Percentiles rank a stretch among this genome's conserved stretches.
Conservation (phyloP, 2,888 invertebrate species). For the Andricus curvator region DNA sequence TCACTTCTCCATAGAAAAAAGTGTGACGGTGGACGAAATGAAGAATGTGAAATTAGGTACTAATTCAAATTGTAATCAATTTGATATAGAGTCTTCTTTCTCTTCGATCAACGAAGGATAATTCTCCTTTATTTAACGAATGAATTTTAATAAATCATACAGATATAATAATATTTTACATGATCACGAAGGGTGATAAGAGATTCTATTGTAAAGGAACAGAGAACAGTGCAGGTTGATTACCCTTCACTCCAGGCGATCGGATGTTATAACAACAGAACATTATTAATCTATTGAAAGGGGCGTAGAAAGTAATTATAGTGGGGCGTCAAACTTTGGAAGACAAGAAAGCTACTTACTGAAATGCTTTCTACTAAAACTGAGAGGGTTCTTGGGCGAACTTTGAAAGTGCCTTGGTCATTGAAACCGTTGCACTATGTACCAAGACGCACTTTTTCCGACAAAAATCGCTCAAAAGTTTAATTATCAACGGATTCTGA, state of each 20-base stretch:
- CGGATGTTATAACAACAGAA: neutral
- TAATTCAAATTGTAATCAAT: neutral
- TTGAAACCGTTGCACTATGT: neutral
- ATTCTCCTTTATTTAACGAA: neutral
- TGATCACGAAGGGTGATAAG: neutral
- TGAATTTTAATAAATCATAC: neutral
- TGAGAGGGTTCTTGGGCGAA: neutral
- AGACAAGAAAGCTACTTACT: slow-evolving; percentile 12
- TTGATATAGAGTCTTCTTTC: neutral
- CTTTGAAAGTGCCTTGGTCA: neutral
- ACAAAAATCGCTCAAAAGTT: no score
- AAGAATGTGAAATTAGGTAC: neutral
- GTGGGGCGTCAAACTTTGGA: neutral
- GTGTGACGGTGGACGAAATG: no score
- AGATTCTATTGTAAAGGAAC: neutral
- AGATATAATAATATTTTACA: neutral
- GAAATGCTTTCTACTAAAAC: neutral
- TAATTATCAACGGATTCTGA: no score
- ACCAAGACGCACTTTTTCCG: no score
- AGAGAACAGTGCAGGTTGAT: neutral
- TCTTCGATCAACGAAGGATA: neutral
- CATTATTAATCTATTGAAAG: neutral
- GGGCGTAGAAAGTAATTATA: neutral
- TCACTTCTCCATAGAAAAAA: no score
- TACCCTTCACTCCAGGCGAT: neutral